Conservation (phyloP, 2,113 vertebrate genomes). For the Elanoides forficatus region DNA sequence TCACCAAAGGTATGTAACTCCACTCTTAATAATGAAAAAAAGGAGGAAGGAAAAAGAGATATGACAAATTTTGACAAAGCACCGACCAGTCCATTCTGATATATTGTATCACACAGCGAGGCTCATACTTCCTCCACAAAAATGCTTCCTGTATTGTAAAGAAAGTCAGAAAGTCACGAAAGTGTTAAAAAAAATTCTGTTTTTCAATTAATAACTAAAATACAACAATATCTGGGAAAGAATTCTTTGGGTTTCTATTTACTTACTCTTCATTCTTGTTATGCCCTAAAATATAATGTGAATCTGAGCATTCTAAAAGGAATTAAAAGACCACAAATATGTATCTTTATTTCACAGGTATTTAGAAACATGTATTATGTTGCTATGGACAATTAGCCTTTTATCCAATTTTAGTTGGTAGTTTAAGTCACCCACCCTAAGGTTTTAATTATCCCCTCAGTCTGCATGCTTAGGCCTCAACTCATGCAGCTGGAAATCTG, state of each 20-base stretch:
- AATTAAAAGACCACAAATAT: conserved; percentile 20
- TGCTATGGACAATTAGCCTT: conserved; percentile 80
- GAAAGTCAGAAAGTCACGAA: background rate
- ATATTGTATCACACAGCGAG: background rate
- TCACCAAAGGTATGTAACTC: conserved; percentile 67
- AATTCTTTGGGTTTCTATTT: background rate
- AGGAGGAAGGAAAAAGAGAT: conserved; percentile 40
- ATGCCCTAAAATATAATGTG: conserved; percentile 10
- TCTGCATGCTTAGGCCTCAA: conserved; percentile 67
- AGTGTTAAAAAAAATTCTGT: background rate
- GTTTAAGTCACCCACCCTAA: conserved; percentile 71
- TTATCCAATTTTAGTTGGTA: conserved; percentile 80
- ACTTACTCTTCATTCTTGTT: background rate
- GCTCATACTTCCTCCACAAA: background rate
- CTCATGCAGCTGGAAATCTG: conserved; percentile 81
- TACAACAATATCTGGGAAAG: background rate
- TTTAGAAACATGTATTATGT: conserved; percentile 71
- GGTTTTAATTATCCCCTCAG: conserved; percentile 79
- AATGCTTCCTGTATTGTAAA: background rate
- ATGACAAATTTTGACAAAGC: conserved; percentile 46
- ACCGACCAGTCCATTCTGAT: background rate
- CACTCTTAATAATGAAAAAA: conserved; percentile 23
- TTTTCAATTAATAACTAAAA: conserved; percentile 1
- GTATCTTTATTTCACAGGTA: conserved; percentile 75
- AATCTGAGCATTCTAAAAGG: background rate